Percentiles rank a stretch among this genome's conserved stretches.
phyloP scores from a whole-genome alignment of 2,113 vertebrate species.

The Ptilorrhoa leucosticta region DNA sequence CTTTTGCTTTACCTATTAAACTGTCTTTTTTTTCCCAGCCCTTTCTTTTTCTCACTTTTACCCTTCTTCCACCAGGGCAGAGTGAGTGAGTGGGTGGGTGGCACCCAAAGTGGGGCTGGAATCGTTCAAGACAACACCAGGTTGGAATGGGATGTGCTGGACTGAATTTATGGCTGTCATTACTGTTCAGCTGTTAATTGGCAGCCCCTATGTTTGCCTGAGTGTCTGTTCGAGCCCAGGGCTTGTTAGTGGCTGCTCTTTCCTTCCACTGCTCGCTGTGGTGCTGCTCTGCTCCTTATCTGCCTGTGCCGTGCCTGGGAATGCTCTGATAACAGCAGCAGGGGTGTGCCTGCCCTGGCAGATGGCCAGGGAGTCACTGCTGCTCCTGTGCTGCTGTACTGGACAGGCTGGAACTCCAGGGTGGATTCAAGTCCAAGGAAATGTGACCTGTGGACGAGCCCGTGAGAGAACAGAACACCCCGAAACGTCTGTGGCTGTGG shows the following conservation, averaged over 20 bases:
- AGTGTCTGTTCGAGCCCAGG: not conserved
- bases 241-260: not conserved
- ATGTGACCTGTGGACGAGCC: rapidly evolving
- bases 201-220: not conserved
- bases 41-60: not conserved
- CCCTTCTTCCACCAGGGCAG: not conserved
- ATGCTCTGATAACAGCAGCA: not conserved
- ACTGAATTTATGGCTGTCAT: not conserved
- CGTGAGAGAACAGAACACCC: not conserved
- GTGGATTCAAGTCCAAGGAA: not conserved
- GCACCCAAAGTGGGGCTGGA: not conserved
- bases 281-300: not conserved
- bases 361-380: not conserved
- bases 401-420: not conserved
- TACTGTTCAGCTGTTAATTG: not conserved
- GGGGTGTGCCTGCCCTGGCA: not conserved
- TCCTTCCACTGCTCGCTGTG: not conserved
- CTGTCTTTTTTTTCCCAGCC: not conserved
- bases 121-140: not conserved
- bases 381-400: not conserved
- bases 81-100: not conserved
- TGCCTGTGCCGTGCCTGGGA: not conserved
- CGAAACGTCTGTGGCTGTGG: not conserved
- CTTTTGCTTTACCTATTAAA: not conserved
- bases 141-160: not conserved